phyloP scores from a whole-genome alignment of 2,113 vertebrate genomes.

The Oenanthe melanoleuca region DNA sequence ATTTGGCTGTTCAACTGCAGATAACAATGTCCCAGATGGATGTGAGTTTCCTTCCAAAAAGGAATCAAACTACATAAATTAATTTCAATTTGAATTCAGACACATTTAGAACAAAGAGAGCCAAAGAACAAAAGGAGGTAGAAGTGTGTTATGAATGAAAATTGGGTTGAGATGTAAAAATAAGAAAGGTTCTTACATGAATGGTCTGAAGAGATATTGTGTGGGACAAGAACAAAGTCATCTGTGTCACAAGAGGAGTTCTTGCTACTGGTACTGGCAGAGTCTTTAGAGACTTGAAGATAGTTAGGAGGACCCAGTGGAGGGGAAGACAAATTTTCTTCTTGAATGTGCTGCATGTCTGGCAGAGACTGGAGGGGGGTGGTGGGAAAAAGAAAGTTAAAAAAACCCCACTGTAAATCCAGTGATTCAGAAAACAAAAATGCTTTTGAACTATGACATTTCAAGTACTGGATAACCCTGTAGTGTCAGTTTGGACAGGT shows the following conservation, averaged over 20 bases:
- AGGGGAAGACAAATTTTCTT: constrained; percentile 90
- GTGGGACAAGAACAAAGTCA: constrained; percentile 95
- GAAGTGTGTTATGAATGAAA: background rate
- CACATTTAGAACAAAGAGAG: background rate
- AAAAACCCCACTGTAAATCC: background rate
- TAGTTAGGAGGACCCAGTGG: constrained; percentile 92
- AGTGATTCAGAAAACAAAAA: background rate
- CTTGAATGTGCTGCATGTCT: constrained; percentile 93
- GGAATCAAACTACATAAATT: background rate
- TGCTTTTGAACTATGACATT: background rate
- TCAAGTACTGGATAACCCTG: background rate
- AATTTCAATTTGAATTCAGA: background rate
- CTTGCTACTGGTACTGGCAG: constrained; percentile 94
- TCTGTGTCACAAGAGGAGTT: constrained; percentile 96
- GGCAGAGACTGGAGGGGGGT: constrained; percentile 83
- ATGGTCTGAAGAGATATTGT: constrained; percentile 89
- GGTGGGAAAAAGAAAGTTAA: background rate
- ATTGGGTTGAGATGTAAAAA: background rate
- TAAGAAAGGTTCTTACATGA: constrained; percentile 79
- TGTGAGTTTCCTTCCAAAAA: background rate
- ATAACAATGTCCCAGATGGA: background rate
- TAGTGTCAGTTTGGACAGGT: background rate
- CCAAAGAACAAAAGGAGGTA: background rate
- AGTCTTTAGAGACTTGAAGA: constrained; percentile 95
- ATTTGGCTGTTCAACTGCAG: background rate